Evolutionary conservation across 2,113 vertebrate genomes (phyloP).

Genomic region (Hemichromis elongatus): DNA sequence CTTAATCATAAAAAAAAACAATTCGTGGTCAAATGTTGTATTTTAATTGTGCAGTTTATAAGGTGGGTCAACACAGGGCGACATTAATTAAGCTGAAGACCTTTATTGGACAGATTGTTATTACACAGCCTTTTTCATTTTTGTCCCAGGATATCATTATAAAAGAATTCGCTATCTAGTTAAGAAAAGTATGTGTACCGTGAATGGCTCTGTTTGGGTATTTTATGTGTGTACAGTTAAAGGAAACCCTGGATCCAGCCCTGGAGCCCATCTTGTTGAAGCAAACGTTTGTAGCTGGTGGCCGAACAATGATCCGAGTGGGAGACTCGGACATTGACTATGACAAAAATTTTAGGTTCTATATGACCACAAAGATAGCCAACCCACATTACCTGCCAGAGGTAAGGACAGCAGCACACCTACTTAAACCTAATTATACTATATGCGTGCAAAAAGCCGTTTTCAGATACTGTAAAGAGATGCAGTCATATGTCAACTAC

Average conservation of each 20-base stretch:
- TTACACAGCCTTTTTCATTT: neutral
- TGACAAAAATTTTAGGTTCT: constrained; percentile 83
- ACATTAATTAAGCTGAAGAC: neutral
- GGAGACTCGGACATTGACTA: constrained; percentile 87
- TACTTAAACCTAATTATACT: neutral
- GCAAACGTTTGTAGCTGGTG: constrained; percentile 80
- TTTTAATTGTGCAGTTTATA: neutral
- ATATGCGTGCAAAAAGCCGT: neutral
- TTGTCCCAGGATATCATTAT: fast-evolving
- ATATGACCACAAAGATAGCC: constrained; percentile 88
- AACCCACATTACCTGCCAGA: constrained; percentile 90
- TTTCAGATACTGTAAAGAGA: neutral
- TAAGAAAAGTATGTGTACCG: neutral
- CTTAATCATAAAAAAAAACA: neutral
- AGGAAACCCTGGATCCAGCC: constrained; percentile 79
- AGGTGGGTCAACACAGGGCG: neutral
- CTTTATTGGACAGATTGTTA: neutral
- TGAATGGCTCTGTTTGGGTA: neutral
- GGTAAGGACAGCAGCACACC: constrained; percentile 54
- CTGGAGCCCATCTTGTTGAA: constrained; percentile 84
- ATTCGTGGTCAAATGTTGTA: neutral
- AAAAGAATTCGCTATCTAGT: neutral
- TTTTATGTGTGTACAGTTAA: constrained; percentile 70
- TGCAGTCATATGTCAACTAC: neutral
- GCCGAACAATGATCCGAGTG: constrained; percentile 79